A percentile compares a stretch with the other conserved stretches of the same genome.
phyloP scores from a whole-genome alignment of 2,888 invertebrate species.

The Plemyria rubiginata region DNA sequence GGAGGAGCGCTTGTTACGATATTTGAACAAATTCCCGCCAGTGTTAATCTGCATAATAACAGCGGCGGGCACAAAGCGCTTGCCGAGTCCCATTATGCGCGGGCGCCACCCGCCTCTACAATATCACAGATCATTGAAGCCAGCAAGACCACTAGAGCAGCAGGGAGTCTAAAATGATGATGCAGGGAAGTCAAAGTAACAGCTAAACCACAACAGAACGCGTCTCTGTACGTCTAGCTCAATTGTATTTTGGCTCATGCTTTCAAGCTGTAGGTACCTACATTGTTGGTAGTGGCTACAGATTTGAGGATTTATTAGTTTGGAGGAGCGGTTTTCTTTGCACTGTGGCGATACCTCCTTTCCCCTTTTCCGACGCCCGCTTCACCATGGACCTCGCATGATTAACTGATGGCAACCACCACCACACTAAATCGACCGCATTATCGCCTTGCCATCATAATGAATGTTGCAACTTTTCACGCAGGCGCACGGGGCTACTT shows the following conservation, averaged over 20 bases:
- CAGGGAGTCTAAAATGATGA: neutral
- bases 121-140: slow-evolving; percentile 40
- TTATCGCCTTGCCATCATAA: slow-evolving; percentile 66
- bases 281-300: neutral
- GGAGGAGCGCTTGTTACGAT: slow-evolving; percentile 83
- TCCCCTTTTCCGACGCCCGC: slow-evolving; percentile 44
- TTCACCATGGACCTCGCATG: slow-evolving; percentile 42
- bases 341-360: slow-evolving; percentile 25
- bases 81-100: slow-evolving; percentile 80
- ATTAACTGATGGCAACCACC: slow-evolving; percentile 50
- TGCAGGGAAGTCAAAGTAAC: neutral
- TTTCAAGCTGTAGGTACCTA: neutral
- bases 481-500: slow-evolving; percentile 44
- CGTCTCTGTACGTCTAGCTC: neutral
- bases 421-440: slow-evolving; percentile 59
- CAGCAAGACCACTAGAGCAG: slow-evolving; percentile 18
- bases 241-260: neutral
- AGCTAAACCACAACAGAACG: neutral
- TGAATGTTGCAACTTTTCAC: slow-evolving; percentile 57
- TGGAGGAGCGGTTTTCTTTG: slow-evolving; percentile 9
- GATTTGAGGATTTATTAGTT: neutral
- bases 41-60: slow-evolving; percentile 86
- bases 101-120: slow-evolving; percentile 78
- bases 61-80: slow-evolving; percentile 80
- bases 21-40: slow-evolving; percentile 85